phyloP scores from a whole-genome alignment of 2,113 vertebrate species.

The Capra hircus region DNA sequence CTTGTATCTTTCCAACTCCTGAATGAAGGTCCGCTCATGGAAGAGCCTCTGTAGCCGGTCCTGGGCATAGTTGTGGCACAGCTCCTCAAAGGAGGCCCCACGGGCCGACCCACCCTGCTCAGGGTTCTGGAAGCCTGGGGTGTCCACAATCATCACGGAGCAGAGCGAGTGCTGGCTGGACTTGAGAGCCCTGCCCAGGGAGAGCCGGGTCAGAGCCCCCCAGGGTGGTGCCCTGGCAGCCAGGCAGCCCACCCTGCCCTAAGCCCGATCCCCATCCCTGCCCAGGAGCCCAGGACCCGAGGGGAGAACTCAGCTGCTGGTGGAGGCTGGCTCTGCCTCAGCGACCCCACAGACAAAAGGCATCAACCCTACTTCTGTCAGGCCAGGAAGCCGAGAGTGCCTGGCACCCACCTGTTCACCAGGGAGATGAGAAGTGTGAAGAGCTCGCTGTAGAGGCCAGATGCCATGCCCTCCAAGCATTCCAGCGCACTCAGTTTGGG shows the following conservation, averaged over 20 bases:
- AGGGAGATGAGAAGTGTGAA: slow-evolving; percentile 96
- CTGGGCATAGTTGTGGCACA: slow-evolving; percentile 98
- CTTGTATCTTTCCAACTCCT: slow-evolving; percentile 95
- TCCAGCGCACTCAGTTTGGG: slow-evolving; percentile 92
- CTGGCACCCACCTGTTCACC: slow-evolving; percentile 88
- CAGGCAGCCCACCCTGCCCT: background rate
- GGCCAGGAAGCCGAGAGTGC: rapidly evolving
- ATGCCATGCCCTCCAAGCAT: slow-evolving; percentile 94
- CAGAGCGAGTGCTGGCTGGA: slow-evolving; percentile 96
- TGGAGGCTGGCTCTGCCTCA: background rate
- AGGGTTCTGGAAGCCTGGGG: slow-evolving; percentile 95
- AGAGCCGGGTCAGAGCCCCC: background rate
- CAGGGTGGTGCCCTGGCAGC: background rate
- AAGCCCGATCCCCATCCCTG: background rate
- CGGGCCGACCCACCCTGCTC: slow-evolving; percentile 86
- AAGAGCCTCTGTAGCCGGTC: slow-evolving; percentile 95
- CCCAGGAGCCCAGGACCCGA: background rate
- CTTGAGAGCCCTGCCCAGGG: slow-evolving; percentile 89
- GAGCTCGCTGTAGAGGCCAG: slow-evolving; percentile 93
- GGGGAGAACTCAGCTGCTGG: background rate
- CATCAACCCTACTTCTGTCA: background rate
- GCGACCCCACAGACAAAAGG: background rate
- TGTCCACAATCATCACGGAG: slow-evolving; percentile 96
- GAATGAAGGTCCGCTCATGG: slow-evolving; percentile 92
- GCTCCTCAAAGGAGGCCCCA: slow-evolving; percentile 94